Evolutionary conservation across 2,888 invertebrate species (phyloP).

Genomic region (Tillus elongatus): DNA sequence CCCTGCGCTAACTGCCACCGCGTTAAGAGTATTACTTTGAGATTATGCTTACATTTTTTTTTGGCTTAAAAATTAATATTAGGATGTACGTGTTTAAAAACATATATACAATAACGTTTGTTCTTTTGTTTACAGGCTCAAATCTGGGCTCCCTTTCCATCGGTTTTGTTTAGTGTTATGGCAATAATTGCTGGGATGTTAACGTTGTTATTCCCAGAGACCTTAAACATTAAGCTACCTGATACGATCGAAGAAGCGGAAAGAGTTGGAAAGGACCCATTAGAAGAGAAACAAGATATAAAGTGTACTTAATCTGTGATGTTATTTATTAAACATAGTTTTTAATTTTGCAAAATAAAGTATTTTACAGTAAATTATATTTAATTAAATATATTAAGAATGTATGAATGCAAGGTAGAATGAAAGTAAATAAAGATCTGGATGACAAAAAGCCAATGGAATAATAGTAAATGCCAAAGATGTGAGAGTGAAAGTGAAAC

Average conservation of each 20-base stretch:
- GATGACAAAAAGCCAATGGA: no score
- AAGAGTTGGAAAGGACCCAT: conserved; percentile 36
- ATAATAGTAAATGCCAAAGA: no score
- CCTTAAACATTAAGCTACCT: conserved; percentile 52
- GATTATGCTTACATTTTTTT: no score
- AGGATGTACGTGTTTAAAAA: no score
- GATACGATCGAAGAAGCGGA: conserved; percentile 64
- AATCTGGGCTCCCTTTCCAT: conserved; percentile 46
- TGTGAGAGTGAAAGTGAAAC: no score
- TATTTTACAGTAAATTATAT: not conserved
- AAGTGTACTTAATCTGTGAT: not conserved
- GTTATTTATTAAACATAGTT: not conserved
- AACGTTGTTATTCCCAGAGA: conserved; percentile 60
- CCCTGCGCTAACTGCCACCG: no score
- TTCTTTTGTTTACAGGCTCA: conserved; percentile 31
- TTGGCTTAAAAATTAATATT: no score
- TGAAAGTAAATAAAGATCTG: no score
- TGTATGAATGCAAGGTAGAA: no score
- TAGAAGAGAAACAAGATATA: not conserved
- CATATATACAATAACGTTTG: no score
- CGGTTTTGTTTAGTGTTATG: conserved; percentile 55
- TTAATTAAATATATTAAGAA: no score
- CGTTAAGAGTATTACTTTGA: no score
- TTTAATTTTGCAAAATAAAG: not conserved
- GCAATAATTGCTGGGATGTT: conserved; percentile 51